Base-by-base conservation (phyloP, 2,113 vertebrate species). In the Protobothrops flavoviridis region DNA sequence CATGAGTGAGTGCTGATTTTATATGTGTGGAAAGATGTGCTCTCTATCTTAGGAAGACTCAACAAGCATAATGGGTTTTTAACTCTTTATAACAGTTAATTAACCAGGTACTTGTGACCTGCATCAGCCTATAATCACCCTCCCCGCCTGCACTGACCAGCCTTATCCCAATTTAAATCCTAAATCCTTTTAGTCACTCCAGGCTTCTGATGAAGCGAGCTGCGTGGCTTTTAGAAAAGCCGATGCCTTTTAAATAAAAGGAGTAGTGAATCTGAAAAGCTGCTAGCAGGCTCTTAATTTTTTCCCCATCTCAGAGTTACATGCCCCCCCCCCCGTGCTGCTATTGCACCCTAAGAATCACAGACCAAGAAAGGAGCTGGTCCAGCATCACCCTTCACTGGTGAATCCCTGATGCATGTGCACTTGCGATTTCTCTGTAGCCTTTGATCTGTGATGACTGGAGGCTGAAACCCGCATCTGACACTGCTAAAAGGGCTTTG, bases 261-360 rank as follows among this genome's bases (percentile, higher is more conserved):
- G 33, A 39, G 33, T 9, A 9, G 6, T 21, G 74, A 8, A 39
- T 43, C 74, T 3, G 33, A 81, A 81, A 43, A 81, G 33, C 39
- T 81, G 33, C 33, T 1, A 4, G 33, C 74, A 81, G 33, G 8
- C 33, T 81, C 33, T 21, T 43, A 9, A 81, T 81, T 39, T 81
- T 21, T 15, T 12, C 0, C 2, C 2, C 0, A 39, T 15, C n/a
- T 0, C 12, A 7, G 69, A 15, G n/a, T 6, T 7, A 5, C 64
- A 7, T 1, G 64, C n/a, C 5, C 7, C n/a, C 15, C n/a, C 69
- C n/a, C 5, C 8, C n/a, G 5, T 39, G 13, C 64, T 74, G 6
- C 33, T 81, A 3, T 21, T 33, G 74, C 74, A 39, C 55, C 55
- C 17, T 56, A 56, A 56, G 33, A 43, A 43, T 43, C 33, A 5